phyloP scores from a whole-genome alignment of 1,140 invertebrate species.

The Hyposmocoma kahamanoa region DNA sequence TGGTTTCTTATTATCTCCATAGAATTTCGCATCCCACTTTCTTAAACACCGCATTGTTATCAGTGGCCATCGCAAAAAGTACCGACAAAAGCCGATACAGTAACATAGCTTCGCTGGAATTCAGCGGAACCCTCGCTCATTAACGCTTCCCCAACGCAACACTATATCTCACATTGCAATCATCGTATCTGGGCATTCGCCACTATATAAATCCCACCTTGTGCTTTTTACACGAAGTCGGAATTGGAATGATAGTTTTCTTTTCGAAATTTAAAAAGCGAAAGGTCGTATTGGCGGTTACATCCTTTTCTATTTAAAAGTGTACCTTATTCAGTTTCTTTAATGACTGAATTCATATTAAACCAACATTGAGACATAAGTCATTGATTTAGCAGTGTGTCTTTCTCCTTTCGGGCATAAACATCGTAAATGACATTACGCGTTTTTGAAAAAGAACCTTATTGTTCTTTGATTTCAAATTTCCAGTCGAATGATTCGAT shows the following conservation, averaged over 20 bases:
- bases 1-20: conserved; percentile 51
- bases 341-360: neutral
- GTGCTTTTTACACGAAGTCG: too few relatives aligned
- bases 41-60: conserved; percentile 67
- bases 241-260: neutral
- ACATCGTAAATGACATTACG: too few relatives aligned
- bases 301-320: neutral
- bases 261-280: neutral
- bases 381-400: too few relatives aligned
- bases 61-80: conserved; percentile 66
- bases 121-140: conserved; percentile 54
- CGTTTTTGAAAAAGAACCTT: too few relatives aligned
- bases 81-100: conserved; percentile 66
- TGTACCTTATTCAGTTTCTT: neutral
- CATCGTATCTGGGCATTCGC: conserved; percentile 23
- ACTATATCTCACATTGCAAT: conserved; percentile 12
- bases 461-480: too few relatives aligned
- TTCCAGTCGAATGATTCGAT: too few relatives aligned
- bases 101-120: conserved; percentile 59
- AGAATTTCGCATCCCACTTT: conserved; percentile 53
- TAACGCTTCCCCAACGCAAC: conserved; percentile 52
- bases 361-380: neutral
- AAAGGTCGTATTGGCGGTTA: neutral
- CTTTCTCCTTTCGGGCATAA: too few relatives aligned
- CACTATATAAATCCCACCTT: neutral